phyloP scores from a whole-genome alignment of 2,888 invertebrate genomes.

The Poecilobothrus nobilitatus region DNA sequence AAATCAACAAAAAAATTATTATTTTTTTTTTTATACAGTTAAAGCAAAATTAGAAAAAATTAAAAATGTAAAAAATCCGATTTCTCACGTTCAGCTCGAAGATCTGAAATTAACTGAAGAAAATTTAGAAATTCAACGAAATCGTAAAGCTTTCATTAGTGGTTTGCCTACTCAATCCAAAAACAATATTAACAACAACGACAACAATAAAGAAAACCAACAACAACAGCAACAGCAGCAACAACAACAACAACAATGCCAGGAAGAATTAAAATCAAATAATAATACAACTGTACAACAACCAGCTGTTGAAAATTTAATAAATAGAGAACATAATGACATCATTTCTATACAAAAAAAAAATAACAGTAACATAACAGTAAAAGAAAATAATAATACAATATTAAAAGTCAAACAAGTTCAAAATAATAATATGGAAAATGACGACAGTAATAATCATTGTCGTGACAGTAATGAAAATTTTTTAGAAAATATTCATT shows the following conservation, averaged over 20 bases:
- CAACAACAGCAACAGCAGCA: neutral
- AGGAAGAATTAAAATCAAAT: neutral
- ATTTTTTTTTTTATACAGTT: neutral
- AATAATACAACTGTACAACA: neutral
- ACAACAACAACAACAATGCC: neutral
- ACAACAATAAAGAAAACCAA: neutral
- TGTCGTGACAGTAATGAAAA: neutral
- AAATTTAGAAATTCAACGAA: neutral
- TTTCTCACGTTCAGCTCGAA: neutral
- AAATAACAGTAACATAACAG: neutral
- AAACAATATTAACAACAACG: neutral
- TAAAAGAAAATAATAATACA: too few species aligned
- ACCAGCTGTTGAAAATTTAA: neutral
- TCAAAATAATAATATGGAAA: neutral
- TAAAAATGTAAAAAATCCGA: neutral
- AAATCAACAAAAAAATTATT: neutral
- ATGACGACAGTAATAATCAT: neutral
- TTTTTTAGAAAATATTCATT: neutral
- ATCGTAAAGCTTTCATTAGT: neutral
- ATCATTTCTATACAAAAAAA: neutral
- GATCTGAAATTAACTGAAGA: constrained; percentile 1
- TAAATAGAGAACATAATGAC: neutral
- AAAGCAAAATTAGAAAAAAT: neutral
- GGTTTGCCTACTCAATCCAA: neutral
- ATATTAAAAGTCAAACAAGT: too few species aligned